Evolutionary conservation across 2,113 vertebrate genomes (phyloP).

Genomic region (Otolemur garnettii): DNA sequence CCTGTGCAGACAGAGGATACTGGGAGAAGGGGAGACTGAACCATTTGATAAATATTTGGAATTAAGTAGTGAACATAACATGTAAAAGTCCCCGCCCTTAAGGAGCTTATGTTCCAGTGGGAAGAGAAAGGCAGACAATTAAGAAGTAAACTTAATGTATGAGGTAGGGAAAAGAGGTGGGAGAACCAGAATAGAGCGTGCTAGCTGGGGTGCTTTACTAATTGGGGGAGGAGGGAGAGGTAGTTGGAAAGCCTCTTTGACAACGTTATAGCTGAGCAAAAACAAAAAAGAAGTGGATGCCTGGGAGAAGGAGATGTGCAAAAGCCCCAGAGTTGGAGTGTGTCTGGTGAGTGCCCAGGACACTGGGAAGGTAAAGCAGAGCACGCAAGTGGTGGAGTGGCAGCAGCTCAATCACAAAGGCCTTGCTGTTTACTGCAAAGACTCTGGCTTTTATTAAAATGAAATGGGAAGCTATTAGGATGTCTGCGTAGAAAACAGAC

Average conservation of each 20-base stretch:
- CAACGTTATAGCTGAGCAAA: not conserved
- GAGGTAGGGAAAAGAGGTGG: not conserved
- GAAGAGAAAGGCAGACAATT: not conserved
- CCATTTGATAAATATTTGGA: not conserved
- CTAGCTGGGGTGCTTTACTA: not conserved
- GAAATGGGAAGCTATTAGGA: not conserved
- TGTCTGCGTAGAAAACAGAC: not conserved
- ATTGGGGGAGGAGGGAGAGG: not conserved
- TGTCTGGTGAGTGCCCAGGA: not conserved
- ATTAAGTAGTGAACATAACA: not conserved
- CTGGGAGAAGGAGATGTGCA: not conserved
- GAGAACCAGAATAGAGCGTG: not conserved
- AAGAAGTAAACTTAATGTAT: not conserved
- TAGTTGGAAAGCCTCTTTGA: not conserved
- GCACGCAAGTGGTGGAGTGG: not conserved
- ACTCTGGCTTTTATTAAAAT: not conserved
- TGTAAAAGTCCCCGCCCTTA: not conserved
- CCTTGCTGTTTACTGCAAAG: not conserved
- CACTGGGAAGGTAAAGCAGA: not conserved
- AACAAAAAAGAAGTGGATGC: not conserved
- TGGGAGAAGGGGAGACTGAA: not conserved
- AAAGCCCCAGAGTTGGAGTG: not conserved
- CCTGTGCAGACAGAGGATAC: not conserved
- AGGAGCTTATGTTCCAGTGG: not conserved
- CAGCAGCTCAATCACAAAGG: not conserved